These are phyloP conservation scores for Chloroclystis v-ata DNA, from an alignment of 2,888 invertebrate species.

Conservation along the genomic window DNA sequence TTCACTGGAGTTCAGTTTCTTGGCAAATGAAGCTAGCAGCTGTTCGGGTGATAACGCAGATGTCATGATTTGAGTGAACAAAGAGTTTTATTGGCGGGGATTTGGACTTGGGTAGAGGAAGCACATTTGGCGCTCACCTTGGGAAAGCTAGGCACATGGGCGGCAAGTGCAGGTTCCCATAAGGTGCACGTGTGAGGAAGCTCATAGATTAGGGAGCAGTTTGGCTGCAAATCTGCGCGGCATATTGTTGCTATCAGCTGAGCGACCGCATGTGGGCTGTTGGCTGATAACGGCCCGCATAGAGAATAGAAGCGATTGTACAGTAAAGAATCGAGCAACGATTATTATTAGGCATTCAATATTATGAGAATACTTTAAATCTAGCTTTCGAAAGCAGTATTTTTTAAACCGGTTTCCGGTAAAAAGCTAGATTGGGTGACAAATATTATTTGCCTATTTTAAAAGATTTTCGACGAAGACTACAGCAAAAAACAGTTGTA, in stretches of 20 bases:
- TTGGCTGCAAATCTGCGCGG: slow-evolving; percentile 66
- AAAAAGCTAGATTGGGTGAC: no score
- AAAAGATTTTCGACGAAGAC: no score
- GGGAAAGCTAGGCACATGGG: slow-evolving; percentile 67
- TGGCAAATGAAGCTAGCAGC: slow-evolving; percentile 18
- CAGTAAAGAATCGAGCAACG: no score
- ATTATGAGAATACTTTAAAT: no score
- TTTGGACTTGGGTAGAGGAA: no score
- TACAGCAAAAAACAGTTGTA: no score
- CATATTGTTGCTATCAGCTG: slow-evolving; percentile 60
- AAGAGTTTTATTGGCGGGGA: slow-evolving; percentile 37
- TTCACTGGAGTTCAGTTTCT: slow-evolving; percentile 5
- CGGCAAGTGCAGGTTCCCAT: slow-evolving; percentile 42
- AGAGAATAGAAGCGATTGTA: not conserved
- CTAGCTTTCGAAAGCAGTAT: no score
- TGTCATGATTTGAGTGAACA: slow-evolving; percentile 38
- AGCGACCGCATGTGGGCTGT: slow-evolving; percentile 27
- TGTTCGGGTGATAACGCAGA: slow-evolving; percentile 26
- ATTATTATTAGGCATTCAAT: no score
- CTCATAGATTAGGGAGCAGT: slow-evolving; percentile 23
- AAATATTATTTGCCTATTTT: no score
- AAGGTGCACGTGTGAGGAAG: slow-evolving; percentile 66
- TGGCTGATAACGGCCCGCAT: slow-evolving; percentile 13
- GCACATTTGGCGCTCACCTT: slow-evolving; percentile 68
- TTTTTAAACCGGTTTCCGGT: no score